Evolutionary conservation across 2,888 invertebrate species (phyloP).

Genomic region (Thymelicus lineola): DNA sequence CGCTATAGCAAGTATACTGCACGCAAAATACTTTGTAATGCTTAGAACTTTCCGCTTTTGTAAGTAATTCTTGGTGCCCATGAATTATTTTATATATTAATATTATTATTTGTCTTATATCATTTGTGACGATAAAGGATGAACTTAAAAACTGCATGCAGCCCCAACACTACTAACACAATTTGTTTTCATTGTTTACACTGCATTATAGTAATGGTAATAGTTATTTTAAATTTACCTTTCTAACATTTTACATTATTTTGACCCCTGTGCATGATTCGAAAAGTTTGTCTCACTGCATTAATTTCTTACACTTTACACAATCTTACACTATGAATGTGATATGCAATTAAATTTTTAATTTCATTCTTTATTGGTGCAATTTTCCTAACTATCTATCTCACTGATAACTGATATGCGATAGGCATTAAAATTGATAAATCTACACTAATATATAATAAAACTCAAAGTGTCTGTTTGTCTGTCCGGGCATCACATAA

Average conservation of each 20-base stretch:
- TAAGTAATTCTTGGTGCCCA: constrained; percentile 28
- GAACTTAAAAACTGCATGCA: constrained; percentile 8
- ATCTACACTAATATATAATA: too few relatives aligned
- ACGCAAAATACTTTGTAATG: constrained; percentile 23
- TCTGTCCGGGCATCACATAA: too few relatives aligned
- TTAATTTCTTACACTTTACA: too few relatives aligned
- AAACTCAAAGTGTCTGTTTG: too few relatives aligned
- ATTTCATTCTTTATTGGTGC: constrained; percentile 16
- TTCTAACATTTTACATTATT: too few relatives aligned
- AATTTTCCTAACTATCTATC: not conserved
- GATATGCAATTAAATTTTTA: not conserved
- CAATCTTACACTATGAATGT: too few relatives aligned
- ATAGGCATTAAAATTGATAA: too few relatives aligned
- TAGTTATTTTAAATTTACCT: too few relatives aligned
- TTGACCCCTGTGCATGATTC: not conserved
- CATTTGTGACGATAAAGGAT: constrained; percentile 9
- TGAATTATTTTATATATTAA: constrained; percentile 17
- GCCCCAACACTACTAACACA: not conserved
- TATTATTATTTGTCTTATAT: not conserved
- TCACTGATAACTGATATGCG: not conserved
- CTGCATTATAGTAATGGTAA: not conserved
- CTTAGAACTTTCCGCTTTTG: constrained; percentile 27
- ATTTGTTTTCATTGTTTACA: too few relatives aligned
- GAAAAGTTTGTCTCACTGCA: too few relatives aligned
- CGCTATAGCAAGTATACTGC: constrained; percentile 30